Evolutionary conservation across 1,140 invertebrate species (phyloP).

Genomic region (Leptinotarsa texana): DNA sequence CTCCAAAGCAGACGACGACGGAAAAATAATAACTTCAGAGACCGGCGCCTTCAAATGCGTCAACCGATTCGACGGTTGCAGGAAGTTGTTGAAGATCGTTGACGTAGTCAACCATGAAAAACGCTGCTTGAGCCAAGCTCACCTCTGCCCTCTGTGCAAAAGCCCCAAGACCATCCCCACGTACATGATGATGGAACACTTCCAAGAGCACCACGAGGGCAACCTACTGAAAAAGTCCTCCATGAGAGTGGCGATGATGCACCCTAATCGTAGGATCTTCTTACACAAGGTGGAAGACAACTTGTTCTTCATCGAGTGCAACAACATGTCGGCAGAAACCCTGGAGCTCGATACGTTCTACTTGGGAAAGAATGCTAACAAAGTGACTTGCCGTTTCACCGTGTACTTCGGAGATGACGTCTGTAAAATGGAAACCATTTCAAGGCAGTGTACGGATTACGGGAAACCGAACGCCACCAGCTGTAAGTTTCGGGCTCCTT

Average conservation of each 20-base stretch:
- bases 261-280: neutral
- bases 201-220: neutral
- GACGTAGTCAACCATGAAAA: neutral
- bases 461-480: too few relatives aligned
- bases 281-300: neutral
- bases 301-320: neutral
- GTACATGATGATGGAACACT: neutral
- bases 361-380: neutral
- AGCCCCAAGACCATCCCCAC: neutral
- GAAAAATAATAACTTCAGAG: neutral
- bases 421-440: too few relatives aligned
- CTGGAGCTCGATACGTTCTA: neutral
- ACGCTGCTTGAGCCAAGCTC: neutral
- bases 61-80: neutral
- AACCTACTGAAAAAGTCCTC: neutral
- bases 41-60: neutral
- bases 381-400: too few relatives aligned
- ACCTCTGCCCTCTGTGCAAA: neutral
- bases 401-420: too few relatives aligned
- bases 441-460: too few relatives aligned
- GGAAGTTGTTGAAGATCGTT: neutral
- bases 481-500: too few relatives aligned
- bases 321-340: neutral
- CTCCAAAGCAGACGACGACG: neutral
- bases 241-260: neutral